Evolutionary conservation across 2,797 vertebrate species (phyloP).

Genomic region (Enteromius unitaeniatus): DNA sequence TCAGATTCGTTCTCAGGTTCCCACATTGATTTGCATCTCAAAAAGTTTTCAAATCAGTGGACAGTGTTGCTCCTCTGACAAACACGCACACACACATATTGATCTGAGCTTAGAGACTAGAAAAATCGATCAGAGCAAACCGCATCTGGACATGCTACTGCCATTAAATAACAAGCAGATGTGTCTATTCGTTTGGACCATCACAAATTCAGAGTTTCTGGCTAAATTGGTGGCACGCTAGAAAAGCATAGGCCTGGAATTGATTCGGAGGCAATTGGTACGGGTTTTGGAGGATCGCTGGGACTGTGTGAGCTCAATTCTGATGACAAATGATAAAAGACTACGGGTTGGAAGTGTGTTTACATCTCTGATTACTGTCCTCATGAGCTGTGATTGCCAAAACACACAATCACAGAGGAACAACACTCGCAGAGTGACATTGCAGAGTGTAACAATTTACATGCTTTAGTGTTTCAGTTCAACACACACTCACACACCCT

Average conservation of each 20-base stretch:
- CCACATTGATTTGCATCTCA: slow-evolving; percentile 13
- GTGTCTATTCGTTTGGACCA: slow-evolving; percentile 19
- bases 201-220: neutral
- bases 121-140: slow-evolving; percentile 32
- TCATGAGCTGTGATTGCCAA: slow-evolving; percentile 22
- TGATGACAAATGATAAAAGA: slow-evolving; percentile 28
- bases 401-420: slow-evolving; percentile 4
- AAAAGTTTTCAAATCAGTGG: slow-evolving; percentile 13
- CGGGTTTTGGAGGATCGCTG: neutral
- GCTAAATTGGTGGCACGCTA: neutral
- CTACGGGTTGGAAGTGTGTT: neutral
- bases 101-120: slow-evolving; percentile 26
- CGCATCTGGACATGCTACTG: neutral
- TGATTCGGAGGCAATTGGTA: slow-evolving; percentile 2
- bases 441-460: slow-evolving; percentile 19
- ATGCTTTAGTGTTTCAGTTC: neutral
- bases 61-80: slow-evolving; percentile 20
- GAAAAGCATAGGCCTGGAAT: slow-evolving; percentile 10
- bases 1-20: neutral
- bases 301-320: neutral
- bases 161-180: slow-evolving; percentile 42
- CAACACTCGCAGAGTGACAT: neutral
- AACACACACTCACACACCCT: neutral
- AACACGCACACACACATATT: slow-evolving; percentile 14
- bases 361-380: slow-evolving; percentile 39